These are phyloP conservation scores for Nasonia vitripennis DNA, from an alignment of 1,140 invertebrate species.

Conservation along the genomic window DNA sequence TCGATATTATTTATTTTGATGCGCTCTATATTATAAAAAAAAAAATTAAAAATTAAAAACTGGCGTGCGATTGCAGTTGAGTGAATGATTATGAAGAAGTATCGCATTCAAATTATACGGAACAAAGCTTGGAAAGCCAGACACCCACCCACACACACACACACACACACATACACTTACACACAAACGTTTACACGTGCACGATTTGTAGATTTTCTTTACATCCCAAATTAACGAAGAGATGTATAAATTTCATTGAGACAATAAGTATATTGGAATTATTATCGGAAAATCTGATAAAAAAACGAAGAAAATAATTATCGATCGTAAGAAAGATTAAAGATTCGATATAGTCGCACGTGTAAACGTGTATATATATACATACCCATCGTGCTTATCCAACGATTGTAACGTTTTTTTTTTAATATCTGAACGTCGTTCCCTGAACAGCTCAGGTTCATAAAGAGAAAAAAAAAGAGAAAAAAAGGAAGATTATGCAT, in stretches of 20 bases:
- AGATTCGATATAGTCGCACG: not conserved
- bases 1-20: constrained; percentile 10
- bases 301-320: not conserved
- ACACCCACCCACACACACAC: not conserved
- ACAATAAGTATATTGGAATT: constrained; percentile 41
- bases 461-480: not conserved
- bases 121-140: not conserved
- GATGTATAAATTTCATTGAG: constrained; percentile 5
- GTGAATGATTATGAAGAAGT: constrained; percentile 7
- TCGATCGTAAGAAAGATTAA: not conserved
- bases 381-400: not conserved
- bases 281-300: not conserved
- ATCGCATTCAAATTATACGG: not conserved
- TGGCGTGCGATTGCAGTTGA: constrained; percentile 10
- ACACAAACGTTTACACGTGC: constrained; percentile 12
- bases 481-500: not conserved
- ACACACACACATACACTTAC: not conserved
- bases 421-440: constrained; percentile 4
- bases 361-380: constrained; percentile 5
- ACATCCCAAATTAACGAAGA: not conserved
- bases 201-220: not conserved
- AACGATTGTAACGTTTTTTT: not conserved
- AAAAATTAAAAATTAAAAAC: not conserved
- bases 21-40: constrained; percentile 2
- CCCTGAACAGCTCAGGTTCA: not conserved